Base-by-base conservation (phyloP, 2,888 invertebrate species). In the Pseudeuparius sepicola region DNA sequence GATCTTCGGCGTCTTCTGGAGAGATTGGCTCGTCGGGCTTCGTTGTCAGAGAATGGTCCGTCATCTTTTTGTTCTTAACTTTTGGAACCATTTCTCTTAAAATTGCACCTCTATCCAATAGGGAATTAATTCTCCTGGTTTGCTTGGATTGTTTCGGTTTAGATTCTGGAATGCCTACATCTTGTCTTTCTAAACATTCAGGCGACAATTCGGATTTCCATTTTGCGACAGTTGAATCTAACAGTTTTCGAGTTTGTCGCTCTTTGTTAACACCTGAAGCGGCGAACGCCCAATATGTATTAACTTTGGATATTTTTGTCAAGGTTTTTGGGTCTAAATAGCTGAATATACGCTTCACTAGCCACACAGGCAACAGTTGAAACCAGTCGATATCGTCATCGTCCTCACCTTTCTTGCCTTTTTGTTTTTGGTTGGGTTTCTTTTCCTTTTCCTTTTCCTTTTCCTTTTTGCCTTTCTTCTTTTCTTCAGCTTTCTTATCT, bases 351-450 rank as follows among this genome's bases (percentile, higher is more conserved):
- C 49, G 48, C 31, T 53, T 54, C 1, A 50, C 48, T 2, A 46
- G 47, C 49, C 50, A 49, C 14, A 54, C 39, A 1, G 54, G 54
- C 24, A 53, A 31, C 12, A 50, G 30, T 31, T 53, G 53, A 12
- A 54, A 36, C 46, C 49, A 43, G 30, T 45, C 47, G 5, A 37
- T 12, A 6, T 17, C 34, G 7, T 39, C 36, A 3, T 32, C 13
- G 4, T 33, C 16, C 13, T 20, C 13, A 4, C 6, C 24, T 37
- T 33, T 40, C 3, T 24, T 26, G 9, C 11, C 32, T 34, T 42
- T 36, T 9, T 6, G 23, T 11, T 14, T 30, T 34, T 39, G 25
- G 13, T 27, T 16, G 13, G 26, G n/a, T 14, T 34, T 16, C 10
- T 11, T 36, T 34, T 17, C 6, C 13, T 29, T 28, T 27, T 33